These are phyloP conservation scores for Tretioscincus oriximinensis DNA, from an alignment of 2,113 vertebrate species.

Conservation along the genomic window DNA sequence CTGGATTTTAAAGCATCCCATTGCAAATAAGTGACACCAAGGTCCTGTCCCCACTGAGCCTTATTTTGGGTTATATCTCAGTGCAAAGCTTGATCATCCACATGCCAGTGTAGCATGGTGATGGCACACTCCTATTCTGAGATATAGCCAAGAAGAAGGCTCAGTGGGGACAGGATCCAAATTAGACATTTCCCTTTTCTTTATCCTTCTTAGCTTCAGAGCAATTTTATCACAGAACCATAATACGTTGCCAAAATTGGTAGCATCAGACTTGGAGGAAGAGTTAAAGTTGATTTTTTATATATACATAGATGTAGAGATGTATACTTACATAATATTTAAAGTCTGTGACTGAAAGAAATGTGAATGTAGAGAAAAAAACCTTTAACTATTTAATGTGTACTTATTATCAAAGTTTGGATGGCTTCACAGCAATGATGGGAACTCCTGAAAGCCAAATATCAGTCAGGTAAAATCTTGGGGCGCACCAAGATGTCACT, in stretches of 20 bases:
- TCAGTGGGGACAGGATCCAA: too few species aligned
- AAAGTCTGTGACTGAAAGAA: constrained; percentile 48
- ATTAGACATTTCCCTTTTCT: neutral
- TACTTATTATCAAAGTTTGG: neutral
- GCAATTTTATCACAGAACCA: neutral
- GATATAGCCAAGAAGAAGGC: too few species aligned
- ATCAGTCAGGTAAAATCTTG: too few species aligned
- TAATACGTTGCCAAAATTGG: neutral
- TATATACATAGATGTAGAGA: neutral
- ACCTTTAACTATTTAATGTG: constrained; percentile 2
- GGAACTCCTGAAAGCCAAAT: too few species aligned
- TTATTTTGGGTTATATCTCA: too few species aligned
- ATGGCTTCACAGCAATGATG: too few species aligned
- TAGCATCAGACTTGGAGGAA: constrained; percentile 40
- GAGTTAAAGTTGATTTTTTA: constrained; percentile 11
- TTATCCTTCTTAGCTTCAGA: neutral
- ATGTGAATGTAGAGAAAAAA: constrained; percentile 57
- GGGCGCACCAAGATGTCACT: too few species aligned
- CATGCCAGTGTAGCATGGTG: too few species aligned
- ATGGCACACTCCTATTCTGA: too few species aligned
- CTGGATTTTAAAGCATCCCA: neutral
- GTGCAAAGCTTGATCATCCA: too few species aligned
- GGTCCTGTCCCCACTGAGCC: too few species aligned
- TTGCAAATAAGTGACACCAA: neutral
- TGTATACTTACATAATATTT: neutral